Percentiles rank a stretch among this genome's conserved stretches.
phyloP scores from a whole-genome alignment of 2,113 vertebrate species.

The Anguilla japonica region DNA sequence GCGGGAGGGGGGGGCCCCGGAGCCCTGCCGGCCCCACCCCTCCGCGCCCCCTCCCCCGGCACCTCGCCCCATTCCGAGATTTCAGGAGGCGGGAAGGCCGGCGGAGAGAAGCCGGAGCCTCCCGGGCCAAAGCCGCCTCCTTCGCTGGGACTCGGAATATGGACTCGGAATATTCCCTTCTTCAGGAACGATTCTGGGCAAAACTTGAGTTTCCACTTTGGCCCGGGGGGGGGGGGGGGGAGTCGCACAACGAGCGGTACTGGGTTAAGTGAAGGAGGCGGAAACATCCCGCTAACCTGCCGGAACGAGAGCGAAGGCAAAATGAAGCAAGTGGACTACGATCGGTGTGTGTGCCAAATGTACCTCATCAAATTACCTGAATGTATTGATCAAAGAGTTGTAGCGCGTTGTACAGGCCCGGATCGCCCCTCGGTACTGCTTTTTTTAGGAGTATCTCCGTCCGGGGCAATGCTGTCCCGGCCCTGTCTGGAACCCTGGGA shows the following conservation, averaged over 20 bases:
- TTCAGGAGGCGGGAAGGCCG: slow-evolving; percentile 17
- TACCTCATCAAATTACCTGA: slow-evolving; percentile 70
- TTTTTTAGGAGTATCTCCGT: slow-evolving; percentile 25
- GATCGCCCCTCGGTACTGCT: slow-evolving; percentile 27
- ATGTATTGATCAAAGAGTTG: slow-evolving; percentile 73
- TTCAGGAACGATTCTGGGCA: background rate
- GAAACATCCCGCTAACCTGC: background rate
- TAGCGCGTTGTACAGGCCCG: slow-evolving; percentile 57
- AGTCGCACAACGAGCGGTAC: background rate
- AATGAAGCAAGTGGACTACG: slow-evolving; percentile 33
- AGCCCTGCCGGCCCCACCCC: background rate
- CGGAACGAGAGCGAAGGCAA: background rate
- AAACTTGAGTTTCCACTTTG: background rate
- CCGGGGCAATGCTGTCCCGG: slow-evolving; percentile 16
- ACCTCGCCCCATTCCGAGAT: background rate
- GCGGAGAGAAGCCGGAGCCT: slow-evolving; percentile 61
- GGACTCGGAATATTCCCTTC: background rate
- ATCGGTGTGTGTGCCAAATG: slow-evolving; percentile 65
- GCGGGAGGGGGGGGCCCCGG: slow-evolving; percentile 18
- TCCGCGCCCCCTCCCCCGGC: background rate
- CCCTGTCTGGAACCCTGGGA: background rate
- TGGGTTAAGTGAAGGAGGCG: background rate
- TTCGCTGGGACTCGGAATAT: slow-evolving; percentile 32
- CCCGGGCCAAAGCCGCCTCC: slow-evolving; percentile 62
- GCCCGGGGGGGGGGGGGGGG: background rate